Conservation (phyloP, 1,140 invertebrate genomes). For the Ceratoteleas bidentatus region DNA sequence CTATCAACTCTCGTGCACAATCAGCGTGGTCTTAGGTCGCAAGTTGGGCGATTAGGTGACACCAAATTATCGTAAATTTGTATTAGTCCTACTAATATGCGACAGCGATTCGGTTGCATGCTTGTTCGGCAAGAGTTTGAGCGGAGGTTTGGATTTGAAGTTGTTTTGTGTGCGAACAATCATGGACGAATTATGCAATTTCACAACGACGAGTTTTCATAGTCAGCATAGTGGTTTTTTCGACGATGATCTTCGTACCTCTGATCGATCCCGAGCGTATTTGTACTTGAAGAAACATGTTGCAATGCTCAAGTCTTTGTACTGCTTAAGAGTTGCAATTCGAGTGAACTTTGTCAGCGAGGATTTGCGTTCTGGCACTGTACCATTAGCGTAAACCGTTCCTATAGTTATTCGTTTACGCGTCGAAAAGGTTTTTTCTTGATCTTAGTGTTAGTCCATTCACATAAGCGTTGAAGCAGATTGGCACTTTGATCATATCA, state of each 20-base stretch:
- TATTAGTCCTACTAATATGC: no score
- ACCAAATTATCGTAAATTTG: no score
- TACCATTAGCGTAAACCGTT: constrained; percentile 58
- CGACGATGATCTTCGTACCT: constrained; percentile 18
- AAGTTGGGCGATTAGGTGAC: no score
- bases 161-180: no score
- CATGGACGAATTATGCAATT: no score
- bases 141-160: no score
- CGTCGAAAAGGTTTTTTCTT: constrained; percentile 33
- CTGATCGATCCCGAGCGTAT: constrained; percentile 20
- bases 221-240: constrained; percentile 11
- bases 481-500: no score
- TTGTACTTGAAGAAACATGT: constrained; percentile 40
- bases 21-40: no score
- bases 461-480: no score
- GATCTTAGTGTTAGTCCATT: constrained; percentile 41
- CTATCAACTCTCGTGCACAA: no score
- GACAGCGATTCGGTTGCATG: no score
- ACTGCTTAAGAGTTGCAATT: constrained; percentile 38
- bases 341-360: constrained; percentile 17
- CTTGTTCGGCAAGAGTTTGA: no score
- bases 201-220: constrained; percentile 7
- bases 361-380: constrained; percentile 30
- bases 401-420: constrained; percentile 63
- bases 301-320: constrained; percentile 60